These are phyloP conservation scores for Craterocephalus amniculus DNA, from an alignment of 2,797 vertebrate species.

Conservation along the genomic window DNA sequence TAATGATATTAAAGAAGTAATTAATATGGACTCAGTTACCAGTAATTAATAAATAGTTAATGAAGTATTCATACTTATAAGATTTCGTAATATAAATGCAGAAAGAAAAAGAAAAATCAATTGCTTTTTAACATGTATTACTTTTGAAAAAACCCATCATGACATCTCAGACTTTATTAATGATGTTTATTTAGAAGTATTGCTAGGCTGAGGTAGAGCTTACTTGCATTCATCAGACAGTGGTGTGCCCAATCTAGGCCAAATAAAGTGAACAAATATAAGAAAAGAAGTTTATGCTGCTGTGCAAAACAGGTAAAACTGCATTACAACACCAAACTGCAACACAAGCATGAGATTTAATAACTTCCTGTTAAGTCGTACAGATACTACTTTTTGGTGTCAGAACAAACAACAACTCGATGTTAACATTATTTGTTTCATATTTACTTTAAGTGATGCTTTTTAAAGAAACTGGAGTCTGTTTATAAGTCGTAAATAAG, in stretches of 20 bases:
- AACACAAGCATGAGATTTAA: not conserved
- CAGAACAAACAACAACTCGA: not conserved
- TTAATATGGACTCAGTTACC: not conserved
- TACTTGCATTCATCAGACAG: not conserved
- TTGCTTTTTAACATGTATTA: not conserved
- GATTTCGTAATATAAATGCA: not conserved
- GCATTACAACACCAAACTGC: conserved; percentile 3
- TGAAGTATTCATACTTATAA: not conserved
- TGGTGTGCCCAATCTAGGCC: not conserved
- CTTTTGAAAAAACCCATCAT: not conserved
- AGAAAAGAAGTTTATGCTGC: not conserved
- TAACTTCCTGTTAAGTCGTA: not conserved
- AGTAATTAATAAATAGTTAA: not conserved
- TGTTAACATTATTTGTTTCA: not conserved
- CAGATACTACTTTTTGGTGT: conserved; percentile 9
- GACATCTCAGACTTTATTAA: not conserved
- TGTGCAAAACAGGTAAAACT: conserved; percentile 11
- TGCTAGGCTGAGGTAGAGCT: conserved; percentile 11
- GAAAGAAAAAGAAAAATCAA: not conserved
- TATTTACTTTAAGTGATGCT: not conserved
- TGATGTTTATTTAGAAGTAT: conserved; percentile 10
- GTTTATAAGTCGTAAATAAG: conserved; percentile 3
- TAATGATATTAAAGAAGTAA: not conserved
- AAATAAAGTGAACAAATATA: conserved; percentile 4
- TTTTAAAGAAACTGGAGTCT: not conserved